A percentile compares a stretch with the other conserved stretches of the same genome.
These are phyloP conservation scores for Synergus laeviventris DNA, from an alignment of 2,888 invertebrate species.

Conservation along the genomic window DNA sequence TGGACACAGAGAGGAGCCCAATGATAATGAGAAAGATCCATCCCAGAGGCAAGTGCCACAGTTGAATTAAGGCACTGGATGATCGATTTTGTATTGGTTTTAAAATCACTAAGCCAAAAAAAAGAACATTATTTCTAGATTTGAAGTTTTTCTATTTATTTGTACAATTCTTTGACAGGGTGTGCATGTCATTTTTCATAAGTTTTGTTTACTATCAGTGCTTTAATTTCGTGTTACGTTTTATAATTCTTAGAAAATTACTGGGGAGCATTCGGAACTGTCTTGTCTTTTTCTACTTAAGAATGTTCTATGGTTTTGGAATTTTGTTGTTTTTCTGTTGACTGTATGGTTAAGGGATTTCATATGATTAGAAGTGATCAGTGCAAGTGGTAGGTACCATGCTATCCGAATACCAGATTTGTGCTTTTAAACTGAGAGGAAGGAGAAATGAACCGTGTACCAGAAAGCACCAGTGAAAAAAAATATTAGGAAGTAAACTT, in stretches of 20 bases:
- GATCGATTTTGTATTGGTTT: slow-evolving; percentile 49
- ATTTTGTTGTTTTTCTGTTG: slow-evolving; percentile 49
- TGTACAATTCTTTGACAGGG: slow-evolving; percentile 41
- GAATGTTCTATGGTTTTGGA: slow-evolving; percentile 30
- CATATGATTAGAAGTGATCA: slow-evolving; percentile 52
- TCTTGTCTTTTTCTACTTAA: slow-evolving; percentile 27
- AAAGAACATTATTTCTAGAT: background rate
- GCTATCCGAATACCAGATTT: slow-evolving; percentile 57
- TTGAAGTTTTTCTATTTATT: slow-evolving; percentile 31
- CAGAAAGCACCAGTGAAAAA: slow-evolving; percentile 50
- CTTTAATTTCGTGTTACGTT: slow-evolving; percentile 27
- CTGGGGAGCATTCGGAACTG: background rate
- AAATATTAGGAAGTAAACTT: slow-evolving; percentile 4
- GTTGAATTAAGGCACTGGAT: slow-evolving; percentile 44
- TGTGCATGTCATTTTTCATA: slow-evolving; percentile 51
- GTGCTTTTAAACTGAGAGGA: slow-evolving; percentile 75
- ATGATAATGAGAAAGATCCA: slow-evolving; percentile 43
- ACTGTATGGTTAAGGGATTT: slow-evolving; percentile 61
- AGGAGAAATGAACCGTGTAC: slow-evolving; percentile 71
- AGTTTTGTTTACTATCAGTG: slow-evolving; percentile 35
- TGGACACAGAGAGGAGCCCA: slow-evolving; percentile 73
- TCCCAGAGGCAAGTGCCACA: slow-evolving; percentile 52
- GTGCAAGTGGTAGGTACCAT: slow-evolving; percentile 59
- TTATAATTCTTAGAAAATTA: slow-evolving; percentile 15
- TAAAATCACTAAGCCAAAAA: slow-evolving; percentile 32